Evolutionary conservation across 2,797 vertebrate genomes (phyloP).

Genomic region (Trematomus bernacchii): DNA sequence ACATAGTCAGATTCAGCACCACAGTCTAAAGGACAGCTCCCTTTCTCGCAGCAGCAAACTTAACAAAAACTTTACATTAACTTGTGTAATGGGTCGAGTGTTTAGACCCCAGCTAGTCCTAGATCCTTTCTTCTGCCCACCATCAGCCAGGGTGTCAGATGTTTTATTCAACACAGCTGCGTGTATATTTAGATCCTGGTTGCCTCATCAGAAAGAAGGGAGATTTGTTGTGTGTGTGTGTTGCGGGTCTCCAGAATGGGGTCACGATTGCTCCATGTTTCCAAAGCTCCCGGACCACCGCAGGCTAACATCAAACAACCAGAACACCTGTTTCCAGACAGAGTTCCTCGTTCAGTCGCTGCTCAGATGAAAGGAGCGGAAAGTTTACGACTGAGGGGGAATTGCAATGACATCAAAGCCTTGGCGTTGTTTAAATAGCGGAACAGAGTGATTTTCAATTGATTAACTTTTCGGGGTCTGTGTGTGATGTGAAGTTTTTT

Average conservation of each 20-base stretch:
- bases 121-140: slow-evolving; percentile 63
- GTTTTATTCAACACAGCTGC: slow-evolving; percentile 77
- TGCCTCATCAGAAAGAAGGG: slow-evolving; percentile 49
- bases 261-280: slow-evolving; percentile 67
- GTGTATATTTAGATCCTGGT: slow-evolving; percentile 72
- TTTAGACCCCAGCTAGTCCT: slow-evolving; percentile 33
- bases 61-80: slow-evolving; percentile 65
- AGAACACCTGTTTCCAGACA: slow-evolving; percentile 78
- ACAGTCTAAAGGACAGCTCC: slow-evolving; percentile 53
- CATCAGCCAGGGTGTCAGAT: slow-evolving; percentile 76
- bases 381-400: slow-evolving; percentile 57
- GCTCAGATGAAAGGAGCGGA: slow-evolving; percentile 74
- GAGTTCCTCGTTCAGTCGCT: slow-evolving; percentile 46
- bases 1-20: slow-evolving; percentile 47
- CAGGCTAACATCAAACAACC: slow-evolving; percentile 76
- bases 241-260: slow-evolving; percentile 56
- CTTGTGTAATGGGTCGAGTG: slow-evolving; percentile 67
- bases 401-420: slow-evolving; percentile 70
- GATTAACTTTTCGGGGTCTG: slow-evolving; percentile 48
- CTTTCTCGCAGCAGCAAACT: slow-evolving; percentile 22
- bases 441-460: slow-evolving; percentile 62
- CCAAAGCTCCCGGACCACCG: slow-evolving; percentile 60
- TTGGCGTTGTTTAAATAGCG: slow-evolving; percentile 48
- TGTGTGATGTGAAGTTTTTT: slow-evolving; percentile 47
- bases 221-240: too few relatives aligned